A percentile compares a stretch with the other conserved stretches of the same genome.
These are phyloP conservation scores for Bursaphelenchus okinawaensis DNA, from an alignment of 2,888 invertebrate species.

Conservation along the genomic window DNA sequence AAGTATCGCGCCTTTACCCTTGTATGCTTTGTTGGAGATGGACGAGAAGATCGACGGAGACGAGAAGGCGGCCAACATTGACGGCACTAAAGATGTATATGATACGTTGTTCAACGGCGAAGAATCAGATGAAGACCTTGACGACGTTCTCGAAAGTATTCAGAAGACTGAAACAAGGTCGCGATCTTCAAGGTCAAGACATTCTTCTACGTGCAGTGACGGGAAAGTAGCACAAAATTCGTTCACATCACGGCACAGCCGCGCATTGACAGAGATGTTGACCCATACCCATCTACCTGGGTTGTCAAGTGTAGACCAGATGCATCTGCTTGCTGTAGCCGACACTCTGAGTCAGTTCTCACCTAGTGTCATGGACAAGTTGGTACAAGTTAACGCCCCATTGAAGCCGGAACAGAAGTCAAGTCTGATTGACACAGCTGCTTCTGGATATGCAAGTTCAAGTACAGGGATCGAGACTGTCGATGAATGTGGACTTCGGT, in stretches of 20 bases:
- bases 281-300: slow-evolving; percentile 69
- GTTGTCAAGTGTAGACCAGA: slow-evolving; percentile 90
- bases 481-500: slow-evolving; percentile 94
- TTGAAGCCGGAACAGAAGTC: slow-evolving; percentile 39
- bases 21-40: slow-evolving; percentile 90
- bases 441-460: slow-evolving; percentile 22
- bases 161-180: slow-evolving; percentile 70
- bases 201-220: slow-evolving; percentile 32
- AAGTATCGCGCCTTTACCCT: slow-evolving; percentile 91
- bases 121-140: slow-evolving; percentile 59
- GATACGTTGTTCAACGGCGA: slow-evolving; percentile 79
- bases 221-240: slow-evolving; percentile 19
- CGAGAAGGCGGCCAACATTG: slow-evolving; percentile 26
- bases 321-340: slow-evolving; percentile 96
- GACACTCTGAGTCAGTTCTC: slow-evolving; percentile 73
- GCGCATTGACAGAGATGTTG: slow-evolving; percentile 77
- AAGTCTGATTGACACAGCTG: slow-evolving; percentile 42
- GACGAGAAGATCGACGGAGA: slow-evolving; percentile 64
- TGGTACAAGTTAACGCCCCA: slow-evolving; percentile 62
- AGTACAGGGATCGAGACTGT: slow-evolving; percentile 60
- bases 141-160: slow-evolving; percentile 67
- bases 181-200: slow-evolving; percentile 28
- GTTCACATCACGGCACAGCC: slow-evolving; percentile 42
- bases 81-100: slow-evolving; percentile 62
- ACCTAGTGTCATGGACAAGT: slow-evolving; percentile 60